Conservation (phyloP, 2,888 invertebrate species). For the Macrophya alboannulata region DNA sequence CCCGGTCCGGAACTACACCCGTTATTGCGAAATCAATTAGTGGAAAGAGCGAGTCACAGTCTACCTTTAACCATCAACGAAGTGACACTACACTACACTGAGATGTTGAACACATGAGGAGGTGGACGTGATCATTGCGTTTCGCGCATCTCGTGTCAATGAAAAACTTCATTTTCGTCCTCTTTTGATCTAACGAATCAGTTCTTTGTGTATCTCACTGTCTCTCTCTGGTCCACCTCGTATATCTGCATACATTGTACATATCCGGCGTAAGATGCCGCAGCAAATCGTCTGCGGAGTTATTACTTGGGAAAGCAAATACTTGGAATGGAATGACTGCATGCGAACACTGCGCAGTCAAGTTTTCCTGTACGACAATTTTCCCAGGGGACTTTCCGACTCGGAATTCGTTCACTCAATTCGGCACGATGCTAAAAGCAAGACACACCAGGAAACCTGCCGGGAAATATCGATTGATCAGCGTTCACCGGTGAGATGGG, state of each 20-base stretch:
- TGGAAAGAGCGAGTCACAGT: neutral
- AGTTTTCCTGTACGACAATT: neutral
- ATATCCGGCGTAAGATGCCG: neutral
- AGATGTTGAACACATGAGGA: neutral
- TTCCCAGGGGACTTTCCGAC: neutral
- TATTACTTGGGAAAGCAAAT: constrained; percentile 14
- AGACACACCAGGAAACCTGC: neutral
- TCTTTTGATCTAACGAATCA: neutral
- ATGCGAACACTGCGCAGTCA: constrained; percentile 2
- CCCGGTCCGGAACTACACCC: neutral
- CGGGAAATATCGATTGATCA: constrained; percentile 2
- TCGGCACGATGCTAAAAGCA: neutral
- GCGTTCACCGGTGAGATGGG: neutral
- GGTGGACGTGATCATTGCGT: neutral
- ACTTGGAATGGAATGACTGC: neutral
- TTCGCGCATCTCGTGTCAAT: neutral
- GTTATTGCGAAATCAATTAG: neutral
- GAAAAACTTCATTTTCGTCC: neutral
- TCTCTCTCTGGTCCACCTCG: neutral
- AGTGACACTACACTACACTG: neutral
- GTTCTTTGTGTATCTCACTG: neutral
- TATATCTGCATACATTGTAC: neutral
- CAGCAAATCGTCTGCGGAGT: constrained; percentile 25
- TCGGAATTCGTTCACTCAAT: constrained; percentile 13
- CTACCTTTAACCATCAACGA: neutral